Base-by-base conservation (phyloP, 2,888 invertebrate species). In the Ctenicera cuprea region DNA sequence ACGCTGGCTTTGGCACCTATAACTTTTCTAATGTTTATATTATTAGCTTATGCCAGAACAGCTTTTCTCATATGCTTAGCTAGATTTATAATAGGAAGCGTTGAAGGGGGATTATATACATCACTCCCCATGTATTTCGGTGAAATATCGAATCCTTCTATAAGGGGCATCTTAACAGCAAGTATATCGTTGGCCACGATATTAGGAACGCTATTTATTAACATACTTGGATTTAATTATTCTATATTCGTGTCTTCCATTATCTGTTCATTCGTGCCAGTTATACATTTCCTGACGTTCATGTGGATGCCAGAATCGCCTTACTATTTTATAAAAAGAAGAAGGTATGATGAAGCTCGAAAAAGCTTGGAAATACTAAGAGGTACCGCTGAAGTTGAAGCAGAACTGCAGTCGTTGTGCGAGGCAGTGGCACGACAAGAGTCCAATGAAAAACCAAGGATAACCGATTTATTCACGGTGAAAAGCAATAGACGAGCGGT, bases 281-380 rank as follows among this genome's bases (percentile, higher is more conserved):
- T 91, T 30, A 81, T 90, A 52, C 90, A 92, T 81, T 86, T 92
- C 52, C 69, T 90, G 14, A 86, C 89, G 9, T 91, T 92, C 83
- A 84, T 90, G 38, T 90, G 90, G 82, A 88, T 93, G 83, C 94
- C 94, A n/a, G 94, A 94, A 87, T 89, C 90, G 0, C 92, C 92
- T 0, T 88, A 90, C 64, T 89, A 86, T 76, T 83, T 87, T 73
- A 83, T 89, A 41, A 86, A 87, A 38, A 87, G 85, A 54, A 84
- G 85, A 8, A 83, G 85, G 14, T 87, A 87, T 70, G 81, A 85
- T 0, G 87, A 88, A 16, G 91, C 91, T 0, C 83, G 86, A 18
- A 80, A 85, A 50, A 88, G 92, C 14, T 87, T 94, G 71, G 87
- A 88, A 77, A 89, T 88, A 83, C 85, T 94, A 57, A 88, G 93